phyloP scores from a whole-genome alignment of 2,888 invertebrate genomes.

The Drosophila flavopinicola region DNA sequence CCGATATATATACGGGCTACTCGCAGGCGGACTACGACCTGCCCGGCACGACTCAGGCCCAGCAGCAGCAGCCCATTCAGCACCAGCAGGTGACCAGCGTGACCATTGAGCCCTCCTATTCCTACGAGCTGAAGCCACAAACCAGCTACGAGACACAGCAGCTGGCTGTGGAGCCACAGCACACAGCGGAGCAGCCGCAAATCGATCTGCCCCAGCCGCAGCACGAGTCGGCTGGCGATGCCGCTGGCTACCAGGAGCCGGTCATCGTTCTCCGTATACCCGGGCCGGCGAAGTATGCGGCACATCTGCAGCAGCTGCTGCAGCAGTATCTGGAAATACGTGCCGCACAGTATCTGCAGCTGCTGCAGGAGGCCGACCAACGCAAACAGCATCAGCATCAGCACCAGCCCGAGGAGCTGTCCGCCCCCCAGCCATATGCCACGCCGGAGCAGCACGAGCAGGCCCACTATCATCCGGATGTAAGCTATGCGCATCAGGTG shows the following conservation, averaged over 20 bases:
- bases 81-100: conserved; percentile 82
- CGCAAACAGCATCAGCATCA: conserved; percentile 72
- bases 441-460: conserved; percentile 46
- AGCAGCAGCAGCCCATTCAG: conserved; percentile 27
- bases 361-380: conserved; percentile 81
- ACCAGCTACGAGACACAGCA: conserved; percentile 64
- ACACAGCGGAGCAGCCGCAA: conserved; percentile 59
- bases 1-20: conserved; percentile 58
- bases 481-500: conserved; percentile 65
- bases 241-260: conserved; percentile 78
- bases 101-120: conserved; percentile 87
- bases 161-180: conserved; percentile 10
- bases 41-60: conserved; percentile 34
- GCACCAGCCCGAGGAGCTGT: conserved; percentile 46
- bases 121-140: conserved; percentile 83
- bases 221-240: conserved; percentile 21
- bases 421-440: conserved; percentile 37
- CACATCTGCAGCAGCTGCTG: conserved; percentile 82
- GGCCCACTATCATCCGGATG: conserved; percentile 65
- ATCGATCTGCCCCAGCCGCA: conserved; percentile 65
- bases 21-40: conserved; percentile 61
- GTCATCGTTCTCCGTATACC: conserved; percentile 84
- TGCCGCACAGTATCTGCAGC: conserved; percentile 82
- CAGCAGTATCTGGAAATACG: conserved; percentile 84
- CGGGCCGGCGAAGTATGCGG: conserved; percentile 84